Conservation (phyloP, 2,113 vertebrate species). For the Mesembrinibis cayennensis region DNA sequence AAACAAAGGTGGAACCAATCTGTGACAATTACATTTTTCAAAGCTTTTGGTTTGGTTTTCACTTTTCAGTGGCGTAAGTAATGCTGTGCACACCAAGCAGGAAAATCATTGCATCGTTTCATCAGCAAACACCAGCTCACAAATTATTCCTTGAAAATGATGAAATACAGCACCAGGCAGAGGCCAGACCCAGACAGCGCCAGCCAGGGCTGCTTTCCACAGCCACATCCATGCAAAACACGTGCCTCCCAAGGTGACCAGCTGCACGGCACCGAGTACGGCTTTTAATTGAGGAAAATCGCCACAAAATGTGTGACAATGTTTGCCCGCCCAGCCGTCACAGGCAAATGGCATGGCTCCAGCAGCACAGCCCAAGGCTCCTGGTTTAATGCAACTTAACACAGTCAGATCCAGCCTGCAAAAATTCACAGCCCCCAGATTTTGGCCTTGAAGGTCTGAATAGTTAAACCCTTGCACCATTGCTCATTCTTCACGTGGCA, state of each 20-base stretch:
- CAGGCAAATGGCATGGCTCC: not conserved
- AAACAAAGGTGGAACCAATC: not conserved
- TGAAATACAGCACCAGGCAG: not conserved
- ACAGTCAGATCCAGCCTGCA: not conserved
- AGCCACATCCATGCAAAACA: not conserved
- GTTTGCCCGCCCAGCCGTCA: not conserved
- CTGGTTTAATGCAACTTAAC: not conserved
- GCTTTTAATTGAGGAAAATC: not conserved
- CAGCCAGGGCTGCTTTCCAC: not conserved
- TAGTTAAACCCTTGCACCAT: not conserved
- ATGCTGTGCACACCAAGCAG: not conserved
- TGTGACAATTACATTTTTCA: not conserved
- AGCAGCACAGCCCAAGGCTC: rapidly evolving
- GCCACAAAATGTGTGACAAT: rapidly evolving
- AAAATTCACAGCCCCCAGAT: not conserved
- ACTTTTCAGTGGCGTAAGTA: not conserved
- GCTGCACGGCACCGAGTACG: not conserved
- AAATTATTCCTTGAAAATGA: not conserved
- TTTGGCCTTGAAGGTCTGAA: not conserved
- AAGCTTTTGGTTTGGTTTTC: not conserved
- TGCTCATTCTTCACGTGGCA: rapidly evolving
- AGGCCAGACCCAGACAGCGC: not conserved
- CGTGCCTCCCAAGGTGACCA: not conserved
- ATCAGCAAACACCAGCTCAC: not conserved
- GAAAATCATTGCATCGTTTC: not conserved